phyloP scores from a whole-genome alignment of 2,113 vertebrate species.

The Paratilapia polleni region DNA sequence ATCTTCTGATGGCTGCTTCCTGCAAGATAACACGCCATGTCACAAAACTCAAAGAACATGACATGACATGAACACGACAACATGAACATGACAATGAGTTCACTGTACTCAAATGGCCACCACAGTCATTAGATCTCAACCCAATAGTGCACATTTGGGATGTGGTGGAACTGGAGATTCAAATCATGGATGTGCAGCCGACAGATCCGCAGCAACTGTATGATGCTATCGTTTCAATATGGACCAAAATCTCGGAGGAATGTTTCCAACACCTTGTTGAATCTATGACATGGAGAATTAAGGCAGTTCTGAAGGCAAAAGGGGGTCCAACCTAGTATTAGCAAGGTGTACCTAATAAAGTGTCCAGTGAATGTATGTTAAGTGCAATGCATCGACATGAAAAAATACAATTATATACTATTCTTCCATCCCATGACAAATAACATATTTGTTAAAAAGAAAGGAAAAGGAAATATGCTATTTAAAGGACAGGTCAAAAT shows the following conservation, averaged over 20 bases:
- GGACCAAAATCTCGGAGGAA: no score
- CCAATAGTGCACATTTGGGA: no score
- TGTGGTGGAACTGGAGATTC: no score
- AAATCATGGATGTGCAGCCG: no score
- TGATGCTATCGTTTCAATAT: no score
- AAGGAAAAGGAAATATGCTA: fast-evolving
- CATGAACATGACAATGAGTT: neutral
- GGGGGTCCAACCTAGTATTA: neutral
- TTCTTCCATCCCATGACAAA: neutral
- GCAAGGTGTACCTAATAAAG: neutral
- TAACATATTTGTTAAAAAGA: neutral
- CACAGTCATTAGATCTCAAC: neutral
- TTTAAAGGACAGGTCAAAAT: neutral
- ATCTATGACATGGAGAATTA: no score
- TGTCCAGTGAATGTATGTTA: neutral
- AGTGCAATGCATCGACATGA: neutral
- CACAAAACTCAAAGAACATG: neutral
- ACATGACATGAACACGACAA: no score
- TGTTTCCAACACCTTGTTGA: no score
- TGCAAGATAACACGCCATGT: neutral
- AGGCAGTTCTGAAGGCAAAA: neutral
- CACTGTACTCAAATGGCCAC: neutral
- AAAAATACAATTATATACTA: neutral
- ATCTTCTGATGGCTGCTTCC: neutral
- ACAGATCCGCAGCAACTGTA: no score